These are phyloP conservation scores for Bursaphelenchus mucronatus DNA, from an alignment of 1,140 invertebrate species.

Conservation along the genomic window DNA sequence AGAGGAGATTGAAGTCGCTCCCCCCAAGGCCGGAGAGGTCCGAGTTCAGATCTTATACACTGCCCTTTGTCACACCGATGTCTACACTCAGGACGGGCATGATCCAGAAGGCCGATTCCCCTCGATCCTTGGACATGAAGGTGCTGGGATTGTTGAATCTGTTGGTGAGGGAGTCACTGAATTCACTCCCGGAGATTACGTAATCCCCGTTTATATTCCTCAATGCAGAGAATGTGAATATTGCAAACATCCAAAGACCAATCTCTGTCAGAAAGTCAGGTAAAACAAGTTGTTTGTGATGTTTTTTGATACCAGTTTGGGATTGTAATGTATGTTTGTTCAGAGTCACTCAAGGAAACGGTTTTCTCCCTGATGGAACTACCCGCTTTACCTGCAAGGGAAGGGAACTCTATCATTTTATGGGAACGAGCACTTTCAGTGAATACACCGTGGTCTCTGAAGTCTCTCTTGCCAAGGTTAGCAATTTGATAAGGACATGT, in stretches of 20 bases:
- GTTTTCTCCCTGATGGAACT: slow-evolving; percentile 91
- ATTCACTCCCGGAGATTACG: slow-evolving; percentile 77
- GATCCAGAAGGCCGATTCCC: slow-evolving; percentile 93
- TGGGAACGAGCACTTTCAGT: slow-evolving; percentile 94
- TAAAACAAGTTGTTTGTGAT: slow-evolving; percentile 46
- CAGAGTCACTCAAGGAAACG: slow-evolving; percentile 63
- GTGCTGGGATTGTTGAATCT: slow-evolving; percentile 81
- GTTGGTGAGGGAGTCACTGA: slow-evolving; percentile 54
- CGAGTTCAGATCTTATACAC: slow-evolving; percentile 66
- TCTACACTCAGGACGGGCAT: slow-evolving; percentile 73
- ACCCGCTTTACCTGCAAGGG: slow-evolving; percentile 80
- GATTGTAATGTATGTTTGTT: slow-evolving; percentile 13
- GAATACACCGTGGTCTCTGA: slow-evolving; percentile 96
- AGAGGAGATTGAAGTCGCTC: slow-evolving; percentile 87
- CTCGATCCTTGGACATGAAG: slow-evolving; percentile 86
- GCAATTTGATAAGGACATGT: slow-evolving; percentile 24
- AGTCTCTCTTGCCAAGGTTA: slow-evolving; percentile 79
- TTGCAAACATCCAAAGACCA: slow-evolving; percentile 89
- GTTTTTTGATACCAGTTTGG: slow-evolving; percentile 1
- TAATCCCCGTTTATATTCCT: slow-evolving; percentile 90
- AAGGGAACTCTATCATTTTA: slow-evolving; percentile 83
- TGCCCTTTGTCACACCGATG: slow-evolving; percentile 91
- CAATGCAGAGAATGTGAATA: slow-evolving; percentile 95
- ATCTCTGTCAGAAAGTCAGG: slow-evolving; percentile 87
- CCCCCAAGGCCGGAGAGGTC: slow-evolving; percentile 75